Base-by-base conservation (phyloP, 2,113 vertebrate genomes). In the Syngnathus scovelli region DNA sequence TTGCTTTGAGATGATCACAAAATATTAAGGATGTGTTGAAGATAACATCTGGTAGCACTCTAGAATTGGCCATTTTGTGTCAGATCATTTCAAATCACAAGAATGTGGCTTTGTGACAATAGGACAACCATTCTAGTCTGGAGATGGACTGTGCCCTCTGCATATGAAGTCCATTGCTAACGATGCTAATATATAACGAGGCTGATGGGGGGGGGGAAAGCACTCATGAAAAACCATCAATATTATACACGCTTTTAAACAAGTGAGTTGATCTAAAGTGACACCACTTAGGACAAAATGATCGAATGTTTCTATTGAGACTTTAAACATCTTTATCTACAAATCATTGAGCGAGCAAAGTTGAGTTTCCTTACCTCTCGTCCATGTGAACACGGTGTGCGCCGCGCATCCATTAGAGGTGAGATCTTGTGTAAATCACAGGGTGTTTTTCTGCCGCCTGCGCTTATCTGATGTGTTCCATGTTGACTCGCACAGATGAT, bases 401-500 rank as follows among this genome's bases (percentile, higher is more conserved):
- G 65, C 39, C 6, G 38, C 36, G 48, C 46, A 64, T 79, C 77
- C 78, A 86, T 85, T 75, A 74, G 69, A 18, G 59, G 62, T 38
- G 72, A 65, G 55, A 46, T 61, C 70, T 67, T 69, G 60, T 55
- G 75, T 67, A 88, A 83, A 90, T 91, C 86, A 74, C 91, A 86
- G 72, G 37, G 43, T 43, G 52, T 49, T 72, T 61, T 77, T n/a
- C 16, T 67, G 55, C 61, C 72, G 39, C 12, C 13, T 33, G 4
- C 2, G 43, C 44, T 84, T 84, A 90, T 84, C 86, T 77, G 77
- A 83, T 72, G 77, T 12, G 27, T 69, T 68, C 21, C 77, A 36
- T 87, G 85, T 89, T 86, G 84, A 90, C 88, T 86, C 72, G 67
- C 21, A 54, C 39, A 67, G 71, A 82, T 78, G 74, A 78, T 75